Evolutionary conservation across 2,113 vertebrate species (phyloP).

Genomic region (Pelecanus crispus): DNA sequence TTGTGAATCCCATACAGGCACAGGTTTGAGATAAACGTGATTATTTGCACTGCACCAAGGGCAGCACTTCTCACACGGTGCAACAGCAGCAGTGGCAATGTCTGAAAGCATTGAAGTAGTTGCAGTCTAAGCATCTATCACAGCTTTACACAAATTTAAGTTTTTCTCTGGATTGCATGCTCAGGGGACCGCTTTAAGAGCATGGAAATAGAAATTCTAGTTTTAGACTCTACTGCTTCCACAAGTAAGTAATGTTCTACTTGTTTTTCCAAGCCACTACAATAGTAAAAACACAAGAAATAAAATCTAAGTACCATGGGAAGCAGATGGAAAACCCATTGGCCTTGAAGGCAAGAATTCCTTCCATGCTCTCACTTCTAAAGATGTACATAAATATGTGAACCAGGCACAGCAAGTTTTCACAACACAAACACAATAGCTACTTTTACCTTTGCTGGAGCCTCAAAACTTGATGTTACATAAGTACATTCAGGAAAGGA

Average conservation of each 20-base stretch:
- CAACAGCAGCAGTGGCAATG: neutral
- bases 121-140: neutral
- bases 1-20: neutral
- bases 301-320: neutral
- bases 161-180: neutral
- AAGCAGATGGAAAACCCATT: neutral
- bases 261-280: neutral
- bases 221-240: neutral
- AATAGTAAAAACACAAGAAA: neutral
- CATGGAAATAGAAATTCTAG: neutral
- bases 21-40: neutral
- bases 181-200: neutral
- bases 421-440: neutral
- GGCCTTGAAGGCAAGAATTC: neutral
- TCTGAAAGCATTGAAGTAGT: neutral
- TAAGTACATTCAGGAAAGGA: neutral
- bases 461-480: neutral
- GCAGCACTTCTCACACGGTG: neutral
- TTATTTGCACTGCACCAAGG: neutral
- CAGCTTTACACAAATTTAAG: neutral
- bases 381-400: neutral
- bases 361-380: neutral
- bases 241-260: neutral
- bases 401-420: neutral
- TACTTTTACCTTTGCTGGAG: neutral